Conservation (phyloP, 2,113 vertebrate species). For the Thomomys bottae region DNA sequence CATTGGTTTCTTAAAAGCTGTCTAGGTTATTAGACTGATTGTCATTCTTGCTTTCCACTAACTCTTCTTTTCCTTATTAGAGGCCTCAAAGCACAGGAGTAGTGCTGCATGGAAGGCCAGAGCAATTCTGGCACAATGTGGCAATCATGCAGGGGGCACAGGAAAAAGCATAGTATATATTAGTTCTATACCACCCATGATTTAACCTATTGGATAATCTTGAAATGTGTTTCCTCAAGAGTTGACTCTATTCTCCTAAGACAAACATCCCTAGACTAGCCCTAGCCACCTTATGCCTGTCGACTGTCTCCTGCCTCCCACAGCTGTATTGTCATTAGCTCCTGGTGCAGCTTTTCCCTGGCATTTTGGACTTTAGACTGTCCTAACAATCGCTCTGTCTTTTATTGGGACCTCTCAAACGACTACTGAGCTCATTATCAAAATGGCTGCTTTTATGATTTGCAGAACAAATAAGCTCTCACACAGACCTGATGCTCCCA, state of each 20-base stretch:
- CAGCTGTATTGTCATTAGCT: background rate
- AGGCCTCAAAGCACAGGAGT: background rate
- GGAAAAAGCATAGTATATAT: too few species aligned
- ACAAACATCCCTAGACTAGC: background rate
- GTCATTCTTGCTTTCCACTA: background rate
- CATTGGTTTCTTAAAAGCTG: background rate
- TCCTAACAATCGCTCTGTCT: background rate
- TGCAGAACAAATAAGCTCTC: background rate
- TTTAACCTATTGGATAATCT: background rate
- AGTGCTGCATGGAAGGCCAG: background rate
- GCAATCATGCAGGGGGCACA: background rate
- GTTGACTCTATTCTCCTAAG: background rate
- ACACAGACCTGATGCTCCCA: background rate
- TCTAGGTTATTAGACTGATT: background rate
- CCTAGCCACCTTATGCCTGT: background rate
- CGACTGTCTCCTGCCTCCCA: background rate
- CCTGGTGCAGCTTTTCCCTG: background rate
- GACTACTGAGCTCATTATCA: background rate
- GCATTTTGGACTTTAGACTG: slow-evolving; percentile 28
- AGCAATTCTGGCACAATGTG: background rate
- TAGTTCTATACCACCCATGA: background rate
- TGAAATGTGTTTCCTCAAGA: background rate
- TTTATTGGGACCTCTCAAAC: background rate
- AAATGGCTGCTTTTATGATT: background rate
- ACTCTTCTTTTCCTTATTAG: background rate